phyloP scores from a whole-genome alignment of 2,888 invertebrate species.

The Morpho deidamia region DNA sequence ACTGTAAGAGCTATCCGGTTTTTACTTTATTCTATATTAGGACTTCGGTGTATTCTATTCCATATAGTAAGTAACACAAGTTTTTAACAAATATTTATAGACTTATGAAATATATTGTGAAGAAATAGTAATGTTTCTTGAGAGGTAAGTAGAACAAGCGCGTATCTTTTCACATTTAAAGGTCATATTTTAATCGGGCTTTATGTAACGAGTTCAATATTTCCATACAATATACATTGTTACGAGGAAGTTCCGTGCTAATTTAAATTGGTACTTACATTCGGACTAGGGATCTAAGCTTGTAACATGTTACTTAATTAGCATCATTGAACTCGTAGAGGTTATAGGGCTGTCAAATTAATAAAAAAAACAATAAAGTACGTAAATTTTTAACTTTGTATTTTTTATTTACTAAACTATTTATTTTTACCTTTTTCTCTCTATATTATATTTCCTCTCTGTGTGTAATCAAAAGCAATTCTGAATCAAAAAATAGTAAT shows the following conservation, averaged over 20 bases:
- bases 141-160: constrained; percentile 2
- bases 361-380: too few species aligned
- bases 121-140: neutral
- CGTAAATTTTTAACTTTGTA: too few species aligned
- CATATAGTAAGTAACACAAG: too few species aligned
- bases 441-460: too few species aligned
- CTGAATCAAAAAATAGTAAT: too few species aligned
- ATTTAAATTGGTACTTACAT: constrained; percentile 50
- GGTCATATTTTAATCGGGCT: constrained; percentile 22
- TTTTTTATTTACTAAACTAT: too few species aligned
- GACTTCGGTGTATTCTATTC: too few species aligned
- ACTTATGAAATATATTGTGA: neutral
- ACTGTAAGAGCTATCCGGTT: too few species aligned
- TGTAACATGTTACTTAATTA: constrained; percentile 27
- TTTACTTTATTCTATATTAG: too few species aligned
- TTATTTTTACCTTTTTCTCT: too few species aligned
- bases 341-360: constrained; percentile 1
- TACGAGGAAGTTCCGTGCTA: constrained; percentile 43
- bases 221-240: constrained; percentile 73
- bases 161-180: constrained; percentile 12
- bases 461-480: too few species aligned
- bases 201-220: constrained; percentile 62
- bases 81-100: too few species aligned
- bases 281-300: constrained; percentile 25
- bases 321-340: constrained; percentile 5